A percentile compares a stretch with the other conserved stretches of the same genome.
Conservation (phyloP, 2,888 invertebrate genomes). For the Cosmopolites sordidus region DNA sequence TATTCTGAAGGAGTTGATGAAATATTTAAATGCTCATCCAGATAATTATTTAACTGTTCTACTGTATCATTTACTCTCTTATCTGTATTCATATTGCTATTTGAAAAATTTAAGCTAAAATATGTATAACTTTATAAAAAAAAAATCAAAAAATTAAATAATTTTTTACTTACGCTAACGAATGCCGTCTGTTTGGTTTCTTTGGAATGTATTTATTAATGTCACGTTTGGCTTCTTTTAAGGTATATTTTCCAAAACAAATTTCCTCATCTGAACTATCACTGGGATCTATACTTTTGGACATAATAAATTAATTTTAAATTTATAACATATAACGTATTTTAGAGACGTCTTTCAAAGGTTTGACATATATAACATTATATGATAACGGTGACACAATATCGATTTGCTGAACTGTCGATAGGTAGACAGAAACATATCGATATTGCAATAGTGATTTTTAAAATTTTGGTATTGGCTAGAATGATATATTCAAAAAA, state of each 20-base stretch:
- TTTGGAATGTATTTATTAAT: constrained; percentile 4
- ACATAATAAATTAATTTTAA: background rate
- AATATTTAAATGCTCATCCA: background rate
- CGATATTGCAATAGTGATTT: no score
- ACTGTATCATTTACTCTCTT: background rate
- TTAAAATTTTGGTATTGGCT: no score
- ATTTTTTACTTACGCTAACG: constrained; percentile 8
- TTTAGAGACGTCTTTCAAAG: no score
- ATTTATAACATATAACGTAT: background rate
- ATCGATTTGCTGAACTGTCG: no score
- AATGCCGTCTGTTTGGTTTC: constrained; percentile 7
- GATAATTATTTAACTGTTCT: background rate
- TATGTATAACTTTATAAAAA: background rate
- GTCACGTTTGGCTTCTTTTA: constrained; percentile 14
- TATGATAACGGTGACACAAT: no score
- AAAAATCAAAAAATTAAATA: background rate
- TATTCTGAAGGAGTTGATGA: constrained; percentile 7
- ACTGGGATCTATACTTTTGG: background rate
- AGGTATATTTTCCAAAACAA: constrained; percentile 14
- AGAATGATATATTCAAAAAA: no score
- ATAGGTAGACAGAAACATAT: no score
- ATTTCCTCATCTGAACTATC: constrained; percentile 13
- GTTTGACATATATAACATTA: no score
- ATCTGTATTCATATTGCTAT: background rate
- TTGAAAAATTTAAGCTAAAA: background rate